These are phyloP conservation scores for Rhagoletis pomonella DNA, from an alignment of 1,140 invertebrate genomes.

Conservation along the genomic window DNA sequence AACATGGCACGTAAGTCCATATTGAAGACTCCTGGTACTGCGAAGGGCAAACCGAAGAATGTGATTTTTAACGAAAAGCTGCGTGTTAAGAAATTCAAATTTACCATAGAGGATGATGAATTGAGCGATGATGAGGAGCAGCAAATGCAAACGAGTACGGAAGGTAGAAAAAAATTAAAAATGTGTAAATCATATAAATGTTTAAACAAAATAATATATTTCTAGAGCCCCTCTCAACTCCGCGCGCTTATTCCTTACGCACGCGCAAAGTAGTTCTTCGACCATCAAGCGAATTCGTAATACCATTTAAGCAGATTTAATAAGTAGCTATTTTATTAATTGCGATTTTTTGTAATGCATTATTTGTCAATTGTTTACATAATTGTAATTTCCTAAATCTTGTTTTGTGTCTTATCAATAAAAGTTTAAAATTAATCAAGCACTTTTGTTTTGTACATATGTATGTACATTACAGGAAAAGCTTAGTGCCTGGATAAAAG, in stretches of 20 bases:
- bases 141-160: neutral
- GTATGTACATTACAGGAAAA: no score
- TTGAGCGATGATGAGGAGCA: slow-evolving; percentile 57
- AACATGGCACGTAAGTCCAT: slow-evolving; percentile 61
- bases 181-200: no score
- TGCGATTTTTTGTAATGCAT: neutral
- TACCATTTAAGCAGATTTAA: slow-evolving; percentile 51
- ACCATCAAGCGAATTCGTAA: slow-evolving; percentile 62
- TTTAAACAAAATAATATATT: neutral
- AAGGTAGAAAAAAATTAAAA: slow-evolving; percentile 15
- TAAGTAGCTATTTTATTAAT: neutral
- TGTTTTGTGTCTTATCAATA: neutral
- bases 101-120: slow-evolving; percentile 61
- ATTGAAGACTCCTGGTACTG: slow-evolving; percentile 68
- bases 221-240: neutral
- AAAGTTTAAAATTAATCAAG: no score
- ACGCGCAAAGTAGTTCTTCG: slow-evolving; percentile 64
- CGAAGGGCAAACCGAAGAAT: slow-evolving; percentile 59
- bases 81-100: slow-evolving; percentile 67
- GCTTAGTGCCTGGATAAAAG: no score
- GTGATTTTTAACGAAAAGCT: slow-evolving; percentile 71
- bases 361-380: neutral
- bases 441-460: no score
- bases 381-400: slow-evolving; percentile 9
- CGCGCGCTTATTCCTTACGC: slow-evolving; percentile 57